A percentile compares a stretch with the other conserved stretches of the same genome.
Conservation (phyloP, 2,113 vertebrate species). For the Phalacrocorax aristotelis region DNA sequence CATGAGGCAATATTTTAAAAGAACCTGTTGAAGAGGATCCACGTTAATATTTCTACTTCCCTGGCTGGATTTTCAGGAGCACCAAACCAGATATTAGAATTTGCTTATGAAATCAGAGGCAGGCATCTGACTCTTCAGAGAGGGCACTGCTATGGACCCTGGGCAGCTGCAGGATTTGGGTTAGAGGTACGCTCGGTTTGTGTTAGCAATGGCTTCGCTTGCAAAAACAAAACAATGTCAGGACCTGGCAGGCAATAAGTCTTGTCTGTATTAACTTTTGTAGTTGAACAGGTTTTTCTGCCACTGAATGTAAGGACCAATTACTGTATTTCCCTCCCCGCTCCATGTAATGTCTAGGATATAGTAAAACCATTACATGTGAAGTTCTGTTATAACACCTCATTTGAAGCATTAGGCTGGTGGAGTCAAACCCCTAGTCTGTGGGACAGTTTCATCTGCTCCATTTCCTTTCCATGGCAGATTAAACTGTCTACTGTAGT, state of each 20-base stretch:
- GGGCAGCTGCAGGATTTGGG: background rate
- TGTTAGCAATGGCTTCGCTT: background rate
- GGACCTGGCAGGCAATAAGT: background rate
- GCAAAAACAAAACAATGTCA: background rate
- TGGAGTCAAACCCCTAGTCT: accelerated
- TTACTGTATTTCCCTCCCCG: background rate
- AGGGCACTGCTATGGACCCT: background rate
- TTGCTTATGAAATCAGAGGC: background rate
- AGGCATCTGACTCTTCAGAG: background rate
- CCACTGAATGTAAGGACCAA: background rate
- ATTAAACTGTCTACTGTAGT: background rate
- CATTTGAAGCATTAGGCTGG: background rate
- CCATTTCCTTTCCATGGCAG: background rate
- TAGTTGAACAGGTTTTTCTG: constrained; percentile 51
- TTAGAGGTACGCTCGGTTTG: background rate
- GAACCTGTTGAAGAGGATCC: background rate
- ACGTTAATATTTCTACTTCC: background rate
- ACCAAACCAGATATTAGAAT: background rate
- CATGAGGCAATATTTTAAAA: background rate
- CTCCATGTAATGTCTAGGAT: background rate
- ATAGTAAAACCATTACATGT: background rate
- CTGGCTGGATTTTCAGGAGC: background rate
- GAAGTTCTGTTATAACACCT: background rate
- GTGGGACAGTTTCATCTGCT: accelerated
- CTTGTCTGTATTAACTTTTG: constrained; percentile 37